Evolutionary conservation across 2,888 invertebrate species (phyloP).

Genomic region (Euplexia lucipara): DNA sequence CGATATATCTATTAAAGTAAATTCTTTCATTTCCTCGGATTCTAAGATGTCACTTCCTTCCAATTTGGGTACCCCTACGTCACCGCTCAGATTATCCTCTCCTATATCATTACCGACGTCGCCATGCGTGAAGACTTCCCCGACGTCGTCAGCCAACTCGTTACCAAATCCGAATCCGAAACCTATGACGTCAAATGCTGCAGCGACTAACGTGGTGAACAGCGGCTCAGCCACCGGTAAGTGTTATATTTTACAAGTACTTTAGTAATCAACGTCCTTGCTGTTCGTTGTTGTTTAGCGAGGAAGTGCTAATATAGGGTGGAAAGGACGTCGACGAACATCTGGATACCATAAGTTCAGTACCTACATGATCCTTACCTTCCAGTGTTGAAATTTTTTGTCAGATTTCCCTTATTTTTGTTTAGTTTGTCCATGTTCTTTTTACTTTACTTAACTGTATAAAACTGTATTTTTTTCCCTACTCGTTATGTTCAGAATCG

Average conservation of each 20-base stretch:
- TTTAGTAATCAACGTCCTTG: constrained; percentile 32
- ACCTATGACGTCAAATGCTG: constrained; percentile 61
- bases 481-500: too few species aligned
- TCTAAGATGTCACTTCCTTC: constrained; percentile 85
- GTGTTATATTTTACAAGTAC: constrained; percentile 61
- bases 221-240: constrained; percentile 86
- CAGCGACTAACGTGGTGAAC: constrained; percentile 70
- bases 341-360: too few species aligned
- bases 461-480: too few species aligned
- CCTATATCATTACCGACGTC: constrained; percentile 84
- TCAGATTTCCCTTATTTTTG: too few species aligned
- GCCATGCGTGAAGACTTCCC: constrained; percentile 77
- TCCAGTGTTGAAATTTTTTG: too few species aligned
- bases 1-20: constrained; percentile 69
- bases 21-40: constrained; percentile 79
- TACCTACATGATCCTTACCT: too few species aligned
- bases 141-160: constrained; percentile 75
- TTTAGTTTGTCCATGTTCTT: too few species aligned
- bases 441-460: too few species aligned
- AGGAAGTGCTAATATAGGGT: constrained; percentile 26
- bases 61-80: constrained; percentile 83
- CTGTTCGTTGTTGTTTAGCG: constrained; percentile 35
- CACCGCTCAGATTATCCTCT: constrained; percentile 81
- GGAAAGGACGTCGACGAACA: too few species aligned
- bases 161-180: constrained; percentile 70